phyloP scores from a whole-genome alignment of 2,797 vertebrate genomes.

The Intellagama lesueurii region DNA sequence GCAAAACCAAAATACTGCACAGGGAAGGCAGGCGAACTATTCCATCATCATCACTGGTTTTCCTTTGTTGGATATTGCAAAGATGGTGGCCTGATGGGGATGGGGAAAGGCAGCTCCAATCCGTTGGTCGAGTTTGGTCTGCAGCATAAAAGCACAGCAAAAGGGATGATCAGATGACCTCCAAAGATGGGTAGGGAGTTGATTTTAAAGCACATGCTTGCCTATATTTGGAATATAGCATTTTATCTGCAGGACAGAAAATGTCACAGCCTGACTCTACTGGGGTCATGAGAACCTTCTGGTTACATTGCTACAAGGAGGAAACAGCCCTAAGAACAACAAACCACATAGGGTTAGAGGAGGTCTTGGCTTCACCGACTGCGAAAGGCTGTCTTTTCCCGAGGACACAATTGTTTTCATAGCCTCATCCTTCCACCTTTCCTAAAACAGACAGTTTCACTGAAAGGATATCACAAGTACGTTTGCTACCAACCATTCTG shows the following conservation, averaged over 20 bases:
- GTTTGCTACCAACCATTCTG: neutral
- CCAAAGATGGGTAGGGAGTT: neutral
- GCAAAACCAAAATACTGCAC: neutral
- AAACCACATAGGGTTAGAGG: neutral
- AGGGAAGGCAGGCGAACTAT: too few relatives aligned
- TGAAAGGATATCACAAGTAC: neutral
- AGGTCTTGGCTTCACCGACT: neutral
- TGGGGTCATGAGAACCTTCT: constrained; percentile 12
- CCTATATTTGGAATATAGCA: neutral
- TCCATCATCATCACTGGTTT: too few relatives aligned
- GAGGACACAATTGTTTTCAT: neutral
- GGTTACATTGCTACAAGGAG: neutral
- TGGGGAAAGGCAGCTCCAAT: too few relatives aligned
- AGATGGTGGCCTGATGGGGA: too few relatives aligned
- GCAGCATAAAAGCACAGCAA: neutral
- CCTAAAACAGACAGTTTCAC: neutral
- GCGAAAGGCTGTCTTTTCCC: neutral
- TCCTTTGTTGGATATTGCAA: neutral
- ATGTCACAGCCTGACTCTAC: neutral
- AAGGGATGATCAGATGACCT: neutral
- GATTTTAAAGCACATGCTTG: neutral
- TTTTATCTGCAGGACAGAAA: constrained; percentile 9
- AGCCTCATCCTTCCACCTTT: neutral
- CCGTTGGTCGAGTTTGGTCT: neutral
- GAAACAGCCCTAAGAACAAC: neutral